These are phyloP conservation scores for Petrosia ficiformis DNA, from an alignment of 37 sponge, comb jelly and placozoan species.

Conservation along the genomic window DNA sequence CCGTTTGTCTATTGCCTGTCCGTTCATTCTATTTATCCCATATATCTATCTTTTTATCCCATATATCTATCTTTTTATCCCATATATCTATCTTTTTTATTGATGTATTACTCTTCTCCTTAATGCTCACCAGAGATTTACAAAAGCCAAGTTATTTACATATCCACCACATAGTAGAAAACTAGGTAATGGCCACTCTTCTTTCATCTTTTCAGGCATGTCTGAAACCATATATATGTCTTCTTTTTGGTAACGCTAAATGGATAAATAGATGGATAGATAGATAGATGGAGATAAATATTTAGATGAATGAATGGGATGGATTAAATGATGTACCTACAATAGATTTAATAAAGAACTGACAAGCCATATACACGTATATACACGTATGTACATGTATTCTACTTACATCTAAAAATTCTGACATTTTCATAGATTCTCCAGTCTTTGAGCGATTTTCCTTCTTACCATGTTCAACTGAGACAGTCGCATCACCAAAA, in stretches of 20 bases:
- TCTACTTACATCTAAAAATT: slow-evolving; percentile 49
- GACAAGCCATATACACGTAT: background rate
- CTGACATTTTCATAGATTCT: slow-evolving; percentile 14
- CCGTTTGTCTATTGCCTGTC: too few relatives aligned
- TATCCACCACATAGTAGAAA: slow-evolving; percentile 68
- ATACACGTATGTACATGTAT: too few relatives aligned
- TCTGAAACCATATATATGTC: slow-evolving; percentile 59
- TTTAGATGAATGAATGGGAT: too few relatives aligned
- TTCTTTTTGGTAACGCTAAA: slow-evolving; percentile 42
- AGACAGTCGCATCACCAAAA: slow-evolving; percentile 49
- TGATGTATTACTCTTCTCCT: too few relatives aligned
- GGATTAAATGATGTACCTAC: background rate
- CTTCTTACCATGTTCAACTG: slow-evolving; percentile 67
- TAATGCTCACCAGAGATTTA: slow-evolving; percentile 49
- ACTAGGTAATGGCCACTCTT: slow-evolving; percentile 55
- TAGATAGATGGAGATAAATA: too few relatives aligned
- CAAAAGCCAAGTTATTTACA: slow-evolving; percentile 25
- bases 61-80: too few relatives aligned
- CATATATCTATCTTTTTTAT: too few relatives aligned
- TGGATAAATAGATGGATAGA: background rate
- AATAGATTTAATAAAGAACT: background rate
- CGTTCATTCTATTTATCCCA: too few relatives aligned
- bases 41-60: too few relatives aligned
- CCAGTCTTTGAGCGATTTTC: slow-evolving; percentile 51
- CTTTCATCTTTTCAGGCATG: slow-evolving; percentile 38